phyloP scores from a whole-genome alignment of 1,140 invertebrate species.

The Drosophila pseudoananassae region DNA sequence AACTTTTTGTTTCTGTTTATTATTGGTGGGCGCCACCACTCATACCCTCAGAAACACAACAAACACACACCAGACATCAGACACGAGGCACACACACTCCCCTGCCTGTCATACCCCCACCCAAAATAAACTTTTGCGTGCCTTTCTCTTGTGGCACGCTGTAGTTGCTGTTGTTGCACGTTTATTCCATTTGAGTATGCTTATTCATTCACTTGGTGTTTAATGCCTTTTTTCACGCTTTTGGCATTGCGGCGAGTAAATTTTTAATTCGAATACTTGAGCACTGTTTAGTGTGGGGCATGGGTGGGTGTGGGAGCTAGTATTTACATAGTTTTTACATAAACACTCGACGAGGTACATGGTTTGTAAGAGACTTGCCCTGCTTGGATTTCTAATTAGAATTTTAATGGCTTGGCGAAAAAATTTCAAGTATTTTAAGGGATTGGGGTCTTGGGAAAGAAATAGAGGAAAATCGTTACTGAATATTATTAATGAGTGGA shows the following conservation, averaged over 20 bases:
- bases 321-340: constrained; percentile 58
- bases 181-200: constrained; percentile 45
- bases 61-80: not conserved
- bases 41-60: constrained; percentile 3
- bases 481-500: not conserved
- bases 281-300: constrained; percentile 27
- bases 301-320: constrained; percentile 1
- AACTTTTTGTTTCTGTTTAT: constrained; percentile 45
- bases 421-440: constrained; percentile 38
- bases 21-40: constrained; percentile 31
- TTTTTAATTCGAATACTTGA: constrained; percentile 38
- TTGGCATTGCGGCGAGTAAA: constrained; percentile 41
- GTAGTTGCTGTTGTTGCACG: constrained; percentile 7
- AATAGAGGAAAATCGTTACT: not conserved
- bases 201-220: constrained; percentile 61
- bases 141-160: constrained; percentile 24
- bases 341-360: constrained; percentile 53
- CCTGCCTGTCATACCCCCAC: not conserved
- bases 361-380: constrained; percentile 34
- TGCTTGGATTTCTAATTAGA: constrained; percentile 54
- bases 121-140: constrained; percentile 29
- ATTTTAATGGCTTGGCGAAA: constrained; percentile 53
- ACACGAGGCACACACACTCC: not conserved
- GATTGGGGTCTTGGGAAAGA: constrained; percentile 16
- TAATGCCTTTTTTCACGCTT: constrained; percentile 57